A percentile compares a stretch with the other conserved stretches of the same genome.
Conservation (phyloP, 2,888 invertebrate species). For the Cheilosia scutellata region DNA sequence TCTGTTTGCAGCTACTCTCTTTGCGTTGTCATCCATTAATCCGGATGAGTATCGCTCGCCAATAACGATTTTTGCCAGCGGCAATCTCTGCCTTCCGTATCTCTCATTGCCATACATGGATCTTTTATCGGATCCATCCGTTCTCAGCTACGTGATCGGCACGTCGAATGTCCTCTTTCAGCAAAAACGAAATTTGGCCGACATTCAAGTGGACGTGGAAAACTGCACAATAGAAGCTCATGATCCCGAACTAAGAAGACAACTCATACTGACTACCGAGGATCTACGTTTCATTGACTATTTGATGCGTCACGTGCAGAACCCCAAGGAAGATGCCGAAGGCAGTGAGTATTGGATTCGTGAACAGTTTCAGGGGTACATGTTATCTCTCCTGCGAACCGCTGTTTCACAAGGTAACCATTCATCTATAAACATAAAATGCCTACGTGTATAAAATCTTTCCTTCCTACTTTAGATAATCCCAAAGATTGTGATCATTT, state of each 20-base stretch:
- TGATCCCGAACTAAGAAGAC: slow-evolving; percentile 91
- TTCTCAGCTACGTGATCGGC: slow-evolving; percentile 94
- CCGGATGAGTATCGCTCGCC: slow-evolving; percentile 92
- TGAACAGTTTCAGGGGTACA: slow-evolving; percentile 95
- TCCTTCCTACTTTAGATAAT: slow-evolving; percentile 39
- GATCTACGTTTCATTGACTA: slow-evolving; percentile 98
- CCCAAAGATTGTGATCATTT: slow-evolving; percentile 94
- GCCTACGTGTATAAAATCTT: neutral
- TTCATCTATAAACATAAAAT: neutral
- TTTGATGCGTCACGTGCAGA: slow-evolving; percentile 91
- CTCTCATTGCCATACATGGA: slow-evolving; percentile 97
- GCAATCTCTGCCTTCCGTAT: slow-evolving; percentile 97
- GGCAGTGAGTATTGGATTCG: slow-evolving; percentile 99
- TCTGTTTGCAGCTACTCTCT: slow-evolving; percentile 79
- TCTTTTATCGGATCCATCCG: slow-evolving; percentile 93
- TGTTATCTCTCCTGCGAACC: slow-evolving; percentile 92
- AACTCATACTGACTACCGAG: slow-evolving; percentile 95
- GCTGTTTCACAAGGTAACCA: slow-evolving; percentile 88
- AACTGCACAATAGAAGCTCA: slow-evolving; percentile 92
- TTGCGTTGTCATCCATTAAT: slow-evolving; percentile 81
- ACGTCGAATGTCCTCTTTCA: slow-evolving; percentile 99
- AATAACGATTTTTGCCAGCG: slow-evolving; percentile 93
- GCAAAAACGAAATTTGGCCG: slow-evolving; percentile 96
- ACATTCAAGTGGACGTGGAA: slow-evolving; percentile 95
- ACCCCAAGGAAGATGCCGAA: slow-evolving; percentile 89